phyloP scores from a whole-genome alignment of 2,888 invertebrate species.

The Imbricaverruca yamaguchii region DNA sequence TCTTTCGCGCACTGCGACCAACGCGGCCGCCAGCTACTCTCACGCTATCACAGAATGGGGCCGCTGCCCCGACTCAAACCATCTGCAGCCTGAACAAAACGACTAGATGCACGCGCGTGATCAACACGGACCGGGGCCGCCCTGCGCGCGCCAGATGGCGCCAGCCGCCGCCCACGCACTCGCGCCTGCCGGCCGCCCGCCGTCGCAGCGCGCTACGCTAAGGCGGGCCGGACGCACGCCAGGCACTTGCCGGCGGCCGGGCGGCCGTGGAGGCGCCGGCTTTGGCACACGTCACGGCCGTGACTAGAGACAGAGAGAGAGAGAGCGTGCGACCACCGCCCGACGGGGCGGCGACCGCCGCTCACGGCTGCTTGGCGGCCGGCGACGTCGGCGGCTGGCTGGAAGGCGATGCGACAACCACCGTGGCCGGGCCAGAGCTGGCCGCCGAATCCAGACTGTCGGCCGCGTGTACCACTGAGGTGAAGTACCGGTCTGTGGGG shows the following conservation, averaged over 20 bases:
- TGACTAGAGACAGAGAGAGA: conserved; percentile 6
- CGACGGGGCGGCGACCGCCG: background rate
- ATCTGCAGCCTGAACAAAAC: conserved; percentile 4
- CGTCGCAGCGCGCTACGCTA: background rate
- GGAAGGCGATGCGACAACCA: background rate
- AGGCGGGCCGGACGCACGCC: background rate
- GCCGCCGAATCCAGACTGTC: conserved; percentile 43
- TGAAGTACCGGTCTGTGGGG: conserved; percentile 50
- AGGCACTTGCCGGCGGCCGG: background rate
- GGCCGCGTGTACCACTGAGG: conserved; percentile 49
- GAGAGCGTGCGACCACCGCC: background rate
- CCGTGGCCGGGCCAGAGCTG: conserved; percentile 13
- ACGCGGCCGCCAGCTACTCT: background rate
- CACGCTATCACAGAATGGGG: conserved; percentile 18
- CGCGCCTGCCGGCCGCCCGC: background rate
- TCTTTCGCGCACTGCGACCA: background rate
- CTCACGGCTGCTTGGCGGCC: conserved; percentile 20
- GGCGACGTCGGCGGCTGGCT: conserved; percentile 21
- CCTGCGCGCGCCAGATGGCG: no score
- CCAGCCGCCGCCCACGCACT: no score
- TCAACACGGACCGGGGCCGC: no score
- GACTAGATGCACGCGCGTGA: background rate
- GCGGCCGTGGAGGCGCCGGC: background rate
- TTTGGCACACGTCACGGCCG: background rate
- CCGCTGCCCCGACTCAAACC: background rate